Evolutionary conservation across 2,888 invertebrate genomes (phyloP), one percentile per base, ranked within the genome.

Genomic region (Drosophila phalerata): DNA sequence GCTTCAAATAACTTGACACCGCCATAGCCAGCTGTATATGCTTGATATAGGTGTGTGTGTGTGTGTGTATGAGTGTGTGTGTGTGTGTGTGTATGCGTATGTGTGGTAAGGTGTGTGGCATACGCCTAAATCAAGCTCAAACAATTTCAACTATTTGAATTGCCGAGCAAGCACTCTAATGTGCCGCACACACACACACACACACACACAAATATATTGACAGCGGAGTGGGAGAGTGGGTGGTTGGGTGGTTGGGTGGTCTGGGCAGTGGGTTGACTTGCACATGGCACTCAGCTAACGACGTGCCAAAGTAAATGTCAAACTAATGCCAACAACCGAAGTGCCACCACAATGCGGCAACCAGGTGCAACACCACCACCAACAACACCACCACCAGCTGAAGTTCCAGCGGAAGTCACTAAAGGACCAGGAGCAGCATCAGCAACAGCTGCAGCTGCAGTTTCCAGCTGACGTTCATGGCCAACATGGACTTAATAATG

Each of bases 251-350:
- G 8, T 5, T 28, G 28, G 28, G 6, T 60, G 43, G 13, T 11
- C n/a, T 25, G 10, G 37, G 57, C 22, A 43, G 47, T 37, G 40
- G 5, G 28, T 22, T 42, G 69, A 34, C 58, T 48, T 38, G 55
- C 71, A 64, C 58, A 70, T 73, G 69, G 77, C 88, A 85, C 88
- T 88, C 88, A 72, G 58, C 79, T 87, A 84, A 84, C 84, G 84
- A 84, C 82, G 79, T 89, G 84, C 88, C 85, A 79, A 84, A 84
- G 84, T 84, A 89, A 89, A 84, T 84, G 84, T 87, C 89, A 84
- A 84, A 89, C 84, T 84, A 84, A 84, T 84, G 89, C 89, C 87
- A 72, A 65, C 69, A 80, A 63, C 62, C 81, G 53, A 70, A 79
- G 80, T 67, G 63, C 57, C 66, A 79, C 76, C 77, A 71, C 80